Base-by-base conservation (phyloP, 2,888 invertebrate genomes). In the Dryomyza anilis region DNA sequence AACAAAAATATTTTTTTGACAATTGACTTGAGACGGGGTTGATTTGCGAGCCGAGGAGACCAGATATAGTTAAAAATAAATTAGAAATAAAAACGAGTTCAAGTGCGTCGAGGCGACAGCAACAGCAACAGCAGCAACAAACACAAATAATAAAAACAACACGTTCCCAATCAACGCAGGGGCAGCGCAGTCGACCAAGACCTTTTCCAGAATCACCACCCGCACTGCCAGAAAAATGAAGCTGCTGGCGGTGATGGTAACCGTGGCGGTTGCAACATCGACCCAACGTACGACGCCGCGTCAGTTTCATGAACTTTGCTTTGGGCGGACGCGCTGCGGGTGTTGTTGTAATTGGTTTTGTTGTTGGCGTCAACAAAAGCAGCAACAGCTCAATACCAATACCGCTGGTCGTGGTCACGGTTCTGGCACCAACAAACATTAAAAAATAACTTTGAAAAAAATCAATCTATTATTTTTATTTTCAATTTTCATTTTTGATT, bases 171-270 rank as follows among this genome's bases (percentile, higher is more conserved):
- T 59, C 48, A 59, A 59, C 59, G 27, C 46, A 19, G 19, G 14
- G 19, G 19, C 45, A 7, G 33, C 33, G 7, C 33, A 33, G 33
- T n/a, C 33, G 33, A 12, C 33, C 33, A 12, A 33, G 48, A 59
- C 48, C 25, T 50, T 63, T 53, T 66, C 58, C 43, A 23, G 12
- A 67, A 63, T 61, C 65, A 65, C 70, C 70, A 70, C 68, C 68
- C 67, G 67, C 68, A 68, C 68, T 12, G 39, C 7, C 64, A n/a
- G n/a, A n/a, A n/a, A n/a, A n/a, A n/a, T n/a, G n/a, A n/a, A n/a
- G 67, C 64, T 23, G 14, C 23, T 5, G 6, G 39, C n/a, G 12
- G 14, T n/a, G 39, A 39, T 12, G 39, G 39, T 39, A 12, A 12
- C 39, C 14, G 14, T 39, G 14, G 39, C 12, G 39, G 39, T 12